Evolutionary conservation across 2,797 vertebrate genomes (phyloP).

Genomic region (Sciaenops ocellatus): DNA sequence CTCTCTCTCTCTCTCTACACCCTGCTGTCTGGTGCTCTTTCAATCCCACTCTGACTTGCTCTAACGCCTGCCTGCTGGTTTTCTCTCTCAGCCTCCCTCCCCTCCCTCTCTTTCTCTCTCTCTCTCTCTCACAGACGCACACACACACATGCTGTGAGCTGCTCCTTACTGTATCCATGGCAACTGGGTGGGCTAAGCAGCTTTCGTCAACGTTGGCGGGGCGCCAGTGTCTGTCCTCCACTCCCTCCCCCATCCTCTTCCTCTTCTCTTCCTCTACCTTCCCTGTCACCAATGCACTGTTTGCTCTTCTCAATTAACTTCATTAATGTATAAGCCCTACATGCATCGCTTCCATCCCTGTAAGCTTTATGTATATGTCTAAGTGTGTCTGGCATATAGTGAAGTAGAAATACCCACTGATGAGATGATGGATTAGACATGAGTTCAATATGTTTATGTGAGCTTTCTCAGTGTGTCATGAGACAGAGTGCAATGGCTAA

Average conservation of each 20-base stretch:
- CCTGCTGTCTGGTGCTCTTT: conserved; percentile 77
- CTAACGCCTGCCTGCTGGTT: conserved; percentile 79
- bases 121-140: conserved; percentile 59
- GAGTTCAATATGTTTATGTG: conserved; percentile 42
- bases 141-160: conserved; percentile 74
- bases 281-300: conserved; percentile 62
- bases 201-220: conserved; percentile 90
- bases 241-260: conserved; percentile 77
- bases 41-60: conserved; percentile 80
- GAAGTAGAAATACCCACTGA: conserved; percentile 7
- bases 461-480: conserved; percentile 36
- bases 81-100: conserved; percentile 77
- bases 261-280: conserved; percentile 70
- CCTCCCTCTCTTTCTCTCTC: conserved; percentile 38
- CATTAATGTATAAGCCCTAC: conserved; percentile 45
- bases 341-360: conserved; percentile 36
- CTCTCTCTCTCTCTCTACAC: conserved; percentile 66
- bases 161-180: conserved; percentile 88
- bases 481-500: conserved; percentile 38
- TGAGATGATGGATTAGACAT: conserved; percentile 51
- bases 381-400: neutral
- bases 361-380: neutral
- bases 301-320: conserved; percentile 64
- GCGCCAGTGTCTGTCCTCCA: conserved; percentile 85
- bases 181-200: conserved; percentile 91